A percentile compares a stretch with the other conserved stretches of the same genome.
phyloP scores from a whole-genome alignment of 2,113 vertebrate genomes.

The Forbesichthys agassizii region DNA sequence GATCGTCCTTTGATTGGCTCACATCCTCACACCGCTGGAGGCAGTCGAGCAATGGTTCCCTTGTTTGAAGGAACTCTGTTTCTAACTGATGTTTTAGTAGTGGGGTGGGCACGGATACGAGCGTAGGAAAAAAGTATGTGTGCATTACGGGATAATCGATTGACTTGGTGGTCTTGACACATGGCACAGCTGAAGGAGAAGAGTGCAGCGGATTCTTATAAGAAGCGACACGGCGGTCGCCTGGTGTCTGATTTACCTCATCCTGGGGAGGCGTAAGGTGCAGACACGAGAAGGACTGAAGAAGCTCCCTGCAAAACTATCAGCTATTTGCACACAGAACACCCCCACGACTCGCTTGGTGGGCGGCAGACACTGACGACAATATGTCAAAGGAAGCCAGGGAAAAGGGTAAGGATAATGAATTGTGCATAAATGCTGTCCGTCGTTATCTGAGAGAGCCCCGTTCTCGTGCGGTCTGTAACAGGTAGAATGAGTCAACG shows the following conservation, averaged over 20 bases:
- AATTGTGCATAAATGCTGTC: neutral
- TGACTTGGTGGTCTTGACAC: slow-evolving; percentile 18
- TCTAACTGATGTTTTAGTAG: slow-evolving; percentile 39
- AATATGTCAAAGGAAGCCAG: slow-evolving; percentile 74
- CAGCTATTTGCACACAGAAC: slow-evolving; percentile 24
- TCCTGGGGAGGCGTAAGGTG: slow-evolving; percentile 51
- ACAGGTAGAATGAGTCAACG: slow-evolving; percentile 61
- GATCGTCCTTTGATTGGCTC: slow-evolving; percentile 29
- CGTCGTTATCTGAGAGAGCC: neutral
- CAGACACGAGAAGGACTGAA: slow-evolving; percentile 32
- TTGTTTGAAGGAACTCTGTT: slow-evolving; percentile 40
- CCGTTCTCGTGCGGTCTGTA: slow-evolving; percentile 16
- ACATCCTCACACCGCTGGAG: slow-evolving; percentile 68
- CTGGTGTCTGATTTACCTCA: slow-evolving; percentile 26
- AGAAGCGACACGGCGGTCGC: slow-evolving; percentile 25
- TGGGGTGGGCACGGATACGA: slow-evolving; percentile 41
- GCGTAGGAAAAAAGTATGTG: slow-evolving; percentile 56
- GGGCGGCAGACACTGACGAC: slow-evolving; percentile 37
- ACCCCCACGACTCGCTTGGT: neutral
- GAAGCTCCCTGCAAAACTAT: slow-evolving; percentile 42
- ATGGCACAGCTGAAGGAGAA: slow-evolving; percentile 41
- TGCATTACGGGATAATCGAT: slow-evolving; percentile 28
- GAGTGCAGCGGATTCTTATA: slow-evolving; percentile 28
- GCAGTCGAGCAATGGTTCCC: slow-evolving; percentile 63
- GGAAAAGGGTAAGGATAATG: slow-evolving; percentile 68